phyloP scores from a whole-genome alignment of 2,888 invertebrate species.

The Peribatodes rhomboidaria region DNA sequence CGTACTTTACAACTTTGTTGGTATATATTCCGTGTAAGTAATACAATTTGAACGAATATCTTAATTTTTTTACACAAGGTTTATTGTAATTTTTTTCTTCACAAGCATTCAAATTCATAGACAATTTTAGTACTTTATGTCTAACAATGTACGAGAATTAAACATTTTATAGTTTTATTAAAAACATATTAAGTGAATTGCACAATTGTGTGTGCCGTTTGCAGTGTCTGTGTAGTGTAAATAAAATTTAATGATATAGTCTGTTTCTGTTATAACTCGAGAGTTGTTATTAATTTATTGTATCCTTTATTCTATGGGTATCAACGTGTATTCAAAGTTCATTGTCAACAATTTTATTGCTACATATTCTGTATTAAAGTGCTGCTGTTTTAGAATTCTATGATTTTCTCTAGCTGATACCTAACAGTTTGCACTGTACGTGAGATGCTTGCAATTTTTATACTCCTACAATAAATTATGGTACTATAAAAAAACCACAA shows the following conservation, averaged over 20 bases:
- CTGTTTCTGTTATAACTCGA: not conserved
- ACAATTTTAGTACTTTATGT: no score
- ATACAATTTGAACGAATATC: not conserved
- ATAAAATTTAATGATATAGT: not conserved
- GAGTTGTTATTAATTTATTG: not conserved
- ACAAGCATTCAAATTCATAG: no score
- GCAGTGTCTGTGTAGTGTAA: not conserved
- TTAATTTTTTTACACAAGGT: not conserved
- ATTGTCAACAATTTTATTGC: conserved; percentile 20
- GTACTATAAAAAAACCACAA: no score
- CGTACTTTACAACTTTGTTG: conserved; percentile 26
- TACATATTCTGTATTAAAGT: not conserved
- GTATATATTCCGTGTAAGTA: not conserved
- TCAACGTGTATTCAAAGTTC: conserved; percentile 49
- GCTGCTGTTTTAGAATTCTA: conserved; percentile 20
- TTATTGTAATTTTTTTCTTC: no score
- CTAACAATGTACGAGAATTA: no score
- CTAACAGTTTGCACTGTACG: conserved; percentile 35
- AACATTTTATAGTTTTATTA: no score
- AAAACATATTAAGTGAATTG: not conserved
- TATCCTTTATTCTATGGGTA: not conserved
- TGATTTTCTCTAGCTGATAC: conserved; percentile 18
- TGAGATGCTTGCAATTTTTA: conserved; percentile 1
- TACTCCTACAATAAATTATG: no score
- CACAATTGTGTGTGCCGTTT: not conserved